Evolutionary conservation across 2,113 vertebrate species (phyloP).

Genomic region (Psilopogon haemacephalus): DNA sequence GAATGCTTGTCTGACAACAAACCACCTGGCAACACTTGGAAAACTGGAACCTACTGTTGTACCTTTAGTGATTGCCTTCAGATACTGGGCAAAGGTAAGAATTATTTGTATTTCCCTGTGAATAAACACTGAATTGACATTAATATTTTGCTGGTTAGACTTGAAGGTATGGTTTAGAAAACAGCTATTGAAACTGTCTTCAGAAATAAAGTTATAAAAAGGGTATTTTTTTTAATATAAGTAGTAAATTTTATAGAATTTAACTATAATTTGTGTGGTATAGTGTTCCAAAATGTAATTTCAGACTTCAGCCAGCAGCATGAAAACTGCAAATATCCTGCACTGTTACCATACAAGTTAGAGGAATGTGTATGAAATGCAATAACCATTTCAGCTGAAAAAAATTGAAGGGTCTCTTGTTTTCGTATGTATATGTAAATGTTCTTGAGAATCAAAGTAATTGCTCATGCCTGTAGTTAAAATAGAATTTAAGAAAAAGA

Average conservation of each 20-base stretch:
- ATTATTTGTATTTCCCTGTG: neutral
- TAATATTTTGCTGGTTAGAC: neutral
- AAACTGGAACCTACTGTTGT: conserved; percentile 77
- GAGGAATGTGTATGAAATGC: neutral
- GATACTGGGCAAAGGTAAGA: conserved; percentile 89
- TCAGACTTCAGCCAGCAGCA: neutral
- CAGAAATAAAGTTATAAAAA: neutral
- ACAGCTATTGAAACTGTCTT: neutral
- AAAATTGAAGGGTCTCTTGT: neutral
- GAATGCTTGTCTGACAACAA: conserved; percentile 86
- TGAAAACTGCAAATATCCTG: neutral
- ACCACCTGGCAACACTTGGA: conserved; percentile 82
- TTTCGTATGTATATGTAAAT: neutral
- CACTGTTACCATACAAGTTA: neutral
- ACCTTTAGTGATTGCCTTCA: conserved; percentile 84
- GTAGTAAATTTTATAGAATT: neutral
- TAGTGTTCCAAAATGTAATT: neutral
- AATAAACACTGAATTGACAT: neutral
- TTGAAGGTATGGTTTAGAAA: neutral
- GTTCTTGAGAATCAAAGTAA: neutral
- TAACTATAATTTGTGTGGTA: neutral
- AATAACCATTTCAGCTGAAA: neutral
- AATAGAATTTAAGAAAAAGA: neutral
- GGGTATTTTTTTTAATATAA: neutral
- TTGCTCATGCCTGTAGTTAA: neutral